Conservation (phyloP, 2,113 vertebrate species). For the Opisthocomus hoazin region DNA sequence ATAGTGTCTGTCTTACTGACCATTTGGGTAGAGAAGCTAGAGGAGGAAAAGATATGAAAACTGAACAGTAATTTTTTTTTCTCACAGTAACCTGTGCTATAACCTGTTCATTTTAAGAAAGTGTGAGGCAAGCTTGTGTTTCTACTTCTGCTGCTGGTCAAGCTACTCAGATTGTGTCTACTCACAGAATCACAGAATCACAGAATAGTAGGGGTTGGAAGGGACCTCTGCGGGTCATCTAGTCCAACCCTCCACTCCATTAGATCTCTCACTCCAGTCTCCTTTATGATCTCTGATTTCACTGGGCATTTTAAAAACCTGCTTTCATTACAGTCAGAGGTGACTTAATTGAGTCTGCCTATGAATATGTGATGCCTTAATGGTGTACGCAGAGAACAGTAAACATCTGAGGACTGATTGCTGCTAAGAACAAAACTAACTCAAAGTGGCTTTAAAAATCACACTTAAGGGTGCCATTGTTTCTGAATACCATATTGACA, state of each 20-base stretch:
- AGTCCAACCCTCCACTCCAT: too few species aligned
- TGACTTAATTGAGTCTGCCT: slow-evolving; percentile 6
- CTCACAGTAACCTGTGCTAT: not conserved
- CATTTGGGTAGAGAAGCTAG: not conserved
- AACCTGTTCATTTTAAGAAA: not conserved
- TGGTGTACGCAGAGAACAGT: not conserved
- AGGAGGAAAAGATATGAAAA: not conserved
- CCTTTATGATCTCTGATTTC: slow-evolving; percentile 18
- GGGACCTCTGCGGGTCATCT: too few species aligned
- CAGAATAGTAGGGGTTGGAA: too few species aligned
- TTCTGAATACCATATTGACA: not conserved
- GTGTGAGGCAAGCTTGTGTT: not conserved
- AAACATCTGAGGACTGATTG: slow-evolving; percentile 27
- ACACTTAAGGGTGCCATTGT: not conserved
- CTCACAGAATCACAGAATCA: too few species aligned
- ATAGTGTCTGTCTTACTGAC: not conserved
- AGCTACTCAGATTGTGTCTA: not conserved
- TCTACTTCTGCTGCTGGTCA: not conserved
- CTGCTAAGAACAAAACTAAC: slow-evolving; percentile 17
- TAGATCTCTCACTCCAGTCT: not conserved
- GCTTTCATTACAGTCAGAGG: not conserved
- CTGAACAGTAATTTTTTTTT: not conserved
- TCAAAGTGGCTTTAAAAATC: slow-evolving; percentile 18
- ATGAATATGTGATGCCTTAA: slow-evolving; percentile 16
- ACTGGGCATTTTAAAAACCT: slow-evolving; percentile 1